A percentile compares a stretch with the other conserved stretches of the same genome.
Evolutionary conservation across 2,113 vertebrate genomes (phyloP).

Genomic region (Helogale parvula): DNA sequence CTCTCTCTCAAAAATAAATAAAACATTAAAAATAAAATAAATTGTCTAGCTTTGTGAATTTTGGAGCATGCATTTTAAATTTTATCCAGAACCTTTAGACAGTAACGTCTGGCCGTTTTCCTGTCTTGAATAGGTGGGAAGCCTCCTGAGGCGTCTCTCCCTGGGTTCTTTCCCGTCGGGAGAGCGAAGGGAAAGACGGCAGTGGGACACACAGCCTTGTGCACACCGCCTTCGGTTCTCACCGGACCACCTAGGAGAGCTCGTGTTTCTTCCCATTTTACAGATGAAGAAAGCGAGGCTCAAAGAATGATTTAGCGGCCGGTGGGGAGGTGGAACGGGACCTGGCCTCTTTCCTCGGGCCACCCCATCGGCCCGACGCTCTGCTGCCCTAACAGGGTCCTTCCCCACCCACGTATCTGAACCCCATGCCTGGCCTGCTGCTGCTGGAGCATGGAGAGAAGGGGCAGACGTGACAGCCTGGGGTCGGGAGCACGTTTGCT

Average conservation of each 20-base stretch:
- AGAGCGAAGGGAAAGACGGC: neutral
- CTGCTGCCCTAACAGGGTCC: neutral
- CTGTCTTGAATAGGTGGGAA: neutral
- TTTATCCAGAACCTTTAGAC: neutral
- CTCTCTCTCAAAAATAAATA: no score
- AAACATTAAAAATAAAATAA: no score
- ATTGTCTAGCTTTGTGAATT: neutral
- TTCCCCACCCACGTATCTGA: neutral
- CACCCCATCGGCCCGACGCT: fast-evolving
- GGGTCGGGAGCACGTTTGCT: neutral
- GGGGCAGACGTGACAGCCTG: neutral
- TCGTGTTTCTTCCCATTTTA: neutral
- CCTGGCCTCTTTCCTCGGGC: neutral
- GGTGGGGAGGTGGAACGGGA: fast-evolving
- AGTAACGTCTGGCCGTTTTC: no score
- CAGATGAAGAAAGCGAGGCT: neutral
- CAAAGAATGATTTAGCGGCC: neutral
- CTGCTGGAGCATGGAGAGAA: neutral
- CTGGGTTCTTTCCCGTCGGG: neutral
- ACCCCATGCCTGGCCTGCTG: neutral
- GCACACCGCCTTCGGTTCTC: neutral
- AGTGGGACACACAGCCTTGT: neutral
- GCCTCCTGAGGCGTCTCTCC: neutral
- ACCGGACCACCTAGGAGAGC: fast-evolving
- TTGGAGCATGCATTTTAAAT: neutral